phyloP scores from a whole-genome alignment of 2,888 invertebrate genomes.

The Melinopterus prodromus region DNA sequence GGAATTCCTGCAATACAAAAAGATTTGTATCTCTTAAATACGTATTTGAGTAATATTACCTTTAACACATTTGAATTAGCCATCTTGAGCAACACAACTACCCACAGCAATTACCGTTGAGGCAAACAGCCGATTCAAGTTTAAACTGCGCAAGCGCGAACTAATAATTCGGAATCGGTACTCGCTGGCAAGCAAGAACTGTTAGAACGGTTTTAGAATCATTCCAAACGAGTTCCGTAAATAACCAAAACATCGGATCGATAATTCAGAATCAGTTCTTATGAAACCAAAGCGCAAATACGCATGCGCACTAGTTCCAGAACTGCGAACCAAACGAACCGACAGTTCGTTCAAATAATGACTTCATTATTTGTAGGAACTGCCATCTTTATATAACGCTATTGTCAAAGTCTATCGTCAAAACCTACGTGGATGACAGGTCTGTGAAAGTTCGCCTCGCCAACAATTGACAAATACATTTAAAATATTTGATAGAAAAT shows the following conservation, averaged over 20 bases:
- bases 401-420: too few species aligned
- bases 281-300: neutral
- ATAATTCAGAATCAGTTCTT: neutral
- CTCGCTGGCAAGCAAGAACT: constrained; percentile 12
- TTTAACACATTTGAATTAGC: neutral
- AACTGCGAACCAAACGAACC: neutral
- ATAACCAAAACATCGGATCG: constrained; percentile 24
- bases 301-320: neutral
- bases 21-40: constrained; percentile 4
- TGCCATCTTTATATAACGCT: too few species aligned
- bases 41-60: neutral
- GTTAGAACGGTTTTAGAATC: constrained; percentile 19
- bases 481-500: too few species aligned
- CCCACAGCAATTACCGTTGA: neutral
- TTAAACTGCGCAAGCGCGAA: constrained; percentile 21
- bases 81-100: neutral
- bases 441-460: too few species aligned
- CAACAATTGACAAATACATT: too few species aligned
- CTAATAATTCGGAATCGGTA: constrained; percentile 27
- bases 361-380: too few species aligned
- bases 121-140: neutral
- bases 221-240: constrained; percentile 14
- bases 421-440: too few species aligned
- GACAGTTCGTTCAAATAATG: too few species aligned
- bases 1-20: neutral